Base-by-base conservation (phyloP, 30 jellyfish, hydroid and myxozoan species). In the Cassiopea andromeda region DNA sequence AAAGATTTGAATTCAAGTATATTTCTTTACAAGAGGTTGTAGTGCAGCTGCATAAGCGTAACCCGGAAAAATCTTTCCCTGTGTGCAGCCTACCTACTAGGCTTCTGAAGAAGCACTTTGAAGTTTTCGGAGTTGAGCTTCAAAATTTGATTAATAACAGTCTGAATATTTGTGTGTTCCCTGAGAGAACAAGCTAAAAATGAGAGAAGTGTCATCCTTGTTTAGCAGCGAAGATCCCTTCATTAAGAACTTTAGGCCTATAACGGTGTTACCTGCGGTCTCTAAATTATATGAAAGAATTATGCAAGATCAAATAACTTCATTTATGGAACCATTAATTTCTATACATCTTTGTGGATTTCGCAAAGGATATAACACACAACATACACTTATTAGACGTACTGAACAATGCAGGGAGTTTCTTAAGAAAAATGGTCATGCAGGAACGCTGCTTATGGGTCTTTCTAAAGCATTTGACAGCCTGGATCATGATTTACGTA, bases 381-480 rank as follows among this genome's bases (percentile, higher is more conserved):
- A n/a, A 69, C 10, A 69, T 69, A 27, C 79, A 69, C 79, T 69
- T 69, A 69, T 69, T 12, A 44, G 79, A 69, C 79, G 12, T 69
- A 18, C n/a, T 69, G 79, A 69, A 69, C 12, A 69, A 69, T 69
- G 79, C n/a, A 69, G 79, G 48, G 46, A 69, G 48, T 69, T 69
- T 69, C 48, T 17, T 69, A 27, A 27, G 38, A 27, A 27, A 27
- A 27, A 27, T 27, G 38, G 38, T 27, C 38, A 27, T 27, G 38
- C 84, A 75, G 84, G 66, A 18, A 69, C 84, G 18, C 68, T 58
- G 68, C 68, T 75, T 75, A 75, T 75, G 9, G 66, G 44, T 75
- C 84, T 75, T 47, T 75, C 64, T 47, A 75, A 75, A 69, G 84
- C 84, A 75, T 43, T 69, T 75, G 84, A 75, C 18, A 15, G 84